Evolutionary conservation across 2,888 invertebrate species (phyloP).

Genomic region (Strigamia transsilvanica): DNA sequence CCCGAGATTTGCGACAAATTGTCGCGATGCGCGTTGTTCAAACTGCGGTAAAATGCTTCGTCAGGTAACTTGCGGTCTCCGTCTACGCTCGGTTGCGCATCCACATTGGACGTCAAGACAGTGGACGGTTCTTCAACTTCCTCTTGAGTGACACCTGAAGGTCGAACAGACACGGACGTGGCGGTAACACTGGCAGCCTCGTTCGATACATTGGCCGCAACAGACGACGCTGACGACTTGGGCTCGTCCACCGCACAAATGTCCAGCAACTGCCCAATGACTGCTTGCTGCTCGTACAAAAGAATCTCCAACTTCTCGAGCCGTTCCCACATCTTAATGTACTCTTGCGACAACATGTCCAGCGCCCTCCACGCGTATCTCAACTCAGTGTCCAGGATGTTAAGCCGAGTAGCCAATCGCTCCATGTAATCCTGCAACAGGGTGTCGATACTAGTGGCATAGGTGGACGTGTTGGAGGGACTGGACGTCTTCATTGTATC

Average conservation of each 20-base stretch:
- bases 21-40: conserved; percentile 87
- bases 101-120: conserved; percentile 61
- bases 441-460: conserved; percentile 60
- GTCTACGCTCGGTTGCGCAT: conserved; percentile 50
- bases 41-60: conserved; percentile 86
- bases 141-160: conserved; percentile 52
- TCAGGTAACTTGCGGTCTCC: conserved; percentile 70
- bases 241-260: conserved; percentile 68
- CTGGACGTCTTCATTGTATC: conserved; percentile 52
- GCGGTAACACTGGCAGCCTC: conserved; percentile 23
- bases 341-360: conserved; percentile 88
- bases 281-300: conserved; percentile 86
- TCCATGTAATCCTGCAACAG: conserved; percentile 92
- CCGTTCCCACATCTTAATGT: conserved; percentile 92
- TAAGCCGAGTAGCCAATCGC: conserved; percentile 83
- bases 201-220: background rate
- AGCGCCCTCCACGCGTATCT: conserved; percentile 92
- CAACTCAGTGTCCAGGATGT: conserved; percentile 86
- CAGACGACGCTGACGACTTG: background rate
- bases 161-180: background rate
- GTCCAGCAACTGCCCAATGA: conserved; percentile 85
- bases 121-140: conserved; percentile 36
- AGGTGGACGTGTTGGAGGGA: conserved; percentile 53
- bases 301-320: conserved; percentile 87
- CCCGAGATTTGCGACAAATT: conserved; percentile 59